Conservation (phyloP, 2,797 vertebrate species). For the Manis javanica region DNA sequence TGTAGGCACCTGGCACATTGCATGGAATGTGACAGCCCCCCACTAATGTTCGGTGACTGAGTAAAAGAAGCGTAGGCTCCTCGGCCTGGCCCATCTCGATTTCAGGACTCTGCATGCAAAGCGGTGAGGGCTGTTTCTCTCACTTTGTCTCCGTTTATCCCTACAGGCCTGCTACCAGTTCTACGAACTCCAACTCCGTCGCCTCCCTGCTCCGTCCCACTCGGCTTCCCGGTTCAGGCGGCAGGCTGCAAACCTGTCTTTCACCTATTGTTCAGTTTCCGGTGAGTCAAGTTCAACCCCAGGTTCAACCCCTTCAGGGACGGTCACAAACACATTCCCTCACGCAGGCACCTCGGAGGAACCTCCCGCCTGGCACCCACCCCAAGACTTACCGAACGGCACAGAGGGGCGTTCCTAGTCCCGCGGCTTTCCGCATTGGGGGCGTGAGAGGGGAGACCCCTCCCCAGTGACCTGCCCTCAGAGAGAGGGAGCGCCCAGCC, state of each 20-base stretch:
- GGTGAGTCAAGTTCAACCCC: slow-evolving; percentile 69
- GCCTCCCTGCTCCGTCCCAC: neutral
- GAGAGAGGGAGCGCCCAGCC: slow-evolving; percentile 11
- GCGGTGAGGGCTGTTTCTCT: neutral
- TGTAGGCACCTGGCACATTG: neutral
- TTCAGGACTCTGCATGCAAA: neutral
- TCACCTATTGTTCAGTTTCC: slow-evolving; percentile 63
- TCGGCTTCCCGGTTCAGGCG: neutral
- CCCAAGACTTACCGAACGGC: neutral
- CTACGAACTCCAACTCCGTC: neutral
- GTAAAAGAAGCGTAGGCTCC: neutral
- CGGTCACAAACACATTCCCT: neutral
- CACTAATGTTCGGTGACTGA: neutral
- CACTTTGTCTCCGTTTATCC: neutral
- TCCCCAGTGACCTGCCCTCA: neutral
- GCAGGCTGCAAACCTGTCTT: slow-evolving; percentile 62
- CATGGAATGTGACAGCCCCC: neutral
- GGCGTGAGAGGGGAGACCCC: neutral
- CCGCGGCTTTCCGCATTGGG: neutral
- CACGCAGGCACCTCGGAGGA: neutral
- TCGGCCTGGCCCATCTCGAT: neutral
- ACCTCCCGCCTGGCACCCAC: neutral
- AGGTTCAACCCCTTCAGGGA: slow-evolving; percentile 19
- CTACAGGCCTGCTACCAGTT: neutral
- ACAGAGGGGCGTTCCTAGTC: neutral